Evolutionary conservation across 2,888 invertebrate genomes (phyloP).

Genomic region (Hipparchia sbordonii): DNA sequence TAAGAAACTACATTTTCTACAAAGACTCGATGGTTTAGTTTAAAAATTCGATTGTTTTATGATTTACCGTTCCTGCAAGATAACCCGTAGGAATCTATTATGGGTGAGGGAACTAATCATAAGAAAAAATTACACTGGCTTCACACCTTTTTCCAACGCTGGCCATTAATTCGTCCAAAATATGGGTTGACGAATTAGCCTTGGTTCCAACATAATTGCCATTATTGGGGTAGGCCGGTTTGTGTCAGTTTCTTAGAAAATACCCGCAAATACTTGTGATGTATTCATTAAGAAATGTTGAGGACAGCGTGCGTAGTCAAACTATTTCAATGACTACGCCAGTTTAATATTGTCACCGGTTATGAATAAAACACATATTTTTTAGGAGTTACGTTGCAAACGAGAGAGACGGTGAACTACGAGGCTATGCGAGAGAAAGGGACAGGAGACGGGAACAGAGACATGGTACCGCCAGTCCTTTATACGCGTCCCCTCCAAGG

Average conservation of each 20-base stretch:
- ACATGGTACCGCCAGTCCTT: constrained; percentile 82
- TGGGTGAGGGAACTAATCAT: no score
- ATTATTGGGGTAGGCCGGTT: not conserved
- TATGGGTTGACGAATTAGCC: no score
- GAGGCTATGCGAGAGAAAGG: constrained; percentile 60
- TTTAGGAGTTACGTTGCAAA: constrained; percentile 68
- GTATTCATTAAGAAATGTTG: not conserved
- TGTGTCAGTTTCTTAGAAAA: not conserved
- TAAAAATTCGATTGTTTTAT: no score
- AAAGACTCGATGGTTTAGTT: no score
- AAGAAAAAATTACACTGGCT: no score
- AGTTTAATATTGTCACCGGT: not conserved
- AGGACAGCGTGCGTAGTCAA: not conserved
- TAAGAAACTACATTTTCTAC: no score
- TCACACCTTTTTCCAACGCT: no score
- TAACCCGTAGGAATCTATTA: no score
- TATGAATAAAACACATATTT: not conserved
- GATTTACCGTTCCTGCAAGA: no score
- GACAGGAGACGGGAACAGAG: constrained; percentile 85
- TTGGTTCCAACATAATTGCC: no score
- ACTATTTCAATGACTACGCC: not conserved
- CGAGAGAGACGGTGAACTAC: constrained; percentile 67
- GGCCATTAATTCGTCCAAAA: no score
- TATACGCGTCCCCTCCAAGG: constrained; percentile 92
- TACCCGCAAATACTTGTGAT: no score